Base-by-base conservation (phyloP, 2,888 invertebrate species). In the Gastracanthus pulcherrimus region DNA sequence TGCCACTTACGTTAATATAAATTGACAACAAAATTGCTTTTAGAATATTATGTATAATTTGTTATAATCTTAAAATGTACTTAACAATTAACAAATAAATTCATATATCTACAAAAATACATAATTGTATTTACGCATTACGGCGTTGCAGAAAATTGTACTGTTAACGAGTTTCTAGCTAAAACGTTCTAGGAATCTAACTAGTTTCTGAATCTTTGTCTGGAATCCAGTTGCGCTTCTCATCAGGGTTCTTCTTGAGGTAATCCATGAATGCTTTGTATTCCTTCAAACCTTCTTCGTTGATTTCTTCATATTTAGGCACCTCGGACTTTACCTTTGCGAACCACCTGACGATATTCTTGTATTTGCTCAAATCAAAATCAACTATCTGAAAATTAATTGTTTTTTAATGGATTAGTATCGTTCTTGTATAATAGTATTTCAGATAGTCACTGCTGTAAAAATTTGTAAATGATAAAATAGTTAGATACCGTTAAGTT, bases 401-500 rank as follows among this genome's bases (percentile, higher is more conserved):
- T 11, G 5, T n/a, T 11, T 1, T 45, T 13, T 16, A n/a, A 4
- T 45, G 16, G n/a, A 45, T 11, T 5, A 45, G 3, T 16, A 41
- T 41, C 41, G 13, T 9, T 41, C 1, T 1, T 4, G n/a, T 38
- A 6, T 38, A 38, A 38, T 38, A 51, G n/a, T n/a, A 16, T 51
- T 48, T 41, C 2, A 16, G 29, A 26, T 26, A 34, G 23, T 23
- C n/a, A 48, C 4, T 71, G 36, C 64, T 41, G 3, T 38, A 31
- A 51, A 51, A 23, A 19, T 51, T 6, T 13, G 26, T 23, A 58
- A 29, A 0, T 9, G 7, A 26, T 58, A 11, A 58, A 58, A 29
- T 58, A 26, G 6, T n/a, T 29, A 34, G 7, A 29, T 34, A 94
- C 95, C 87, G 96, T 96, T 84, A 94, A 93, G 81, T 95, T 95